Conservation (phyloP, 2,113 vertebrate species). For the Andinoacara biseriatus region DNA sequence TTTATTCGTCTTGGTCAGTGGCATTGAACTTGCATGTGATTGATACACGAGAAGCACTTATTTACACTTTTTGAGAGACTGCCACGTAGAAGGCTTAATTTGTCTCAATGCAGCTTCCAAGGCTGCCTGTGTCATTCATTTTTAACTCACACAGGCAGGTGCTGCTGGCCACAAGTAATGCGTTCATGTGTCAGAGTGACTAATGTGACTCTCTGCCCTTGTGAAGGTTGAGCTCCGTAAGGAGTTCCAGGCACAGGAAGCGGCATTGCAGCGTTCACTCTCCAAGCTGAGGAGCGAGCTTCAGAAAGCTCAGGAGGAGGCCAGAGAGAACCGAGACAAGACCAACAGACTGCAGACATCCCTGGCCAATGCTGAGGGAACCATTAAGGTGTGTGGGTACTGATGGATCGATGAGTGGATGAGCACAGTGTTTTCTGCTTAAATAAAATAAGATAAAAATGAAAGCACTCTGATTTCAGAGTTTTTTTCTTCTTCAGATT, state of each 20-base stretch:
- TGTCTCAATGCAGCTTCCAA: neutral
- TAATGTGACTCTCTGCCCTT: neutral
- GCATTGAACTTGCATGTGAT: neutral
- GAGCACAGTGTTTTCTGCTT: neutral
- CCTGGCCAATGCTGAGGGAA: conserved; percentile 88
- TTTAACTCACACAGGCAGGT: neutral
- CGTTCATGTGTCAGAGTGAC: neutral
- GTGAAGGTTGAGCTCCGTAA: conserved; percentile 87
- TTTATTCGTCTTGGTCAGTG: neutral
- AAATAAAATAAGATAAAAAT: neutral
- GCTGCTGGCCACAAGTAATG: neutral
- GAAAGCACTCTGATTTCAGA: neutral
- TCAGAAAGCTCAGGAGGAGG: conserved; percentile 94
- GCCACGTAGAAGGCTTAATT: neutral
- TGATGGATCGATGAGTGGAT: neutral
- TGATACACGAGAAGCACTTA: neutral
- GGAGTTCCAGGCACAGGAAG: conserved; percentile 95
- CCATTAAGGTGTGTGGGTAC: conserved; percentile 83
- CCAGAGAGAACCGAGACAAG: conserved; percentile 89
- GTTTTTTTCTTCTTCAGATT: neutral
- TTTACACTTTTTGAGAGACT: neutral
- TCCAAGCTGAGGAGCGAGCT: conserved; percentile 80
- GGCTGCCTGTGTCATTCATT: neutral
- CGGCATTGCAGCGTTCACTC: conserved; percentile 87
- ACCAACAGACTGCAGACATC: conserved; percentile 92